Percentiles rank a stretch among this genome's conserved stretches.
phyloP scores from a whole-genome alignment of 2,797 vertebrate genomes.

The Pristis pectinata region DNA sequence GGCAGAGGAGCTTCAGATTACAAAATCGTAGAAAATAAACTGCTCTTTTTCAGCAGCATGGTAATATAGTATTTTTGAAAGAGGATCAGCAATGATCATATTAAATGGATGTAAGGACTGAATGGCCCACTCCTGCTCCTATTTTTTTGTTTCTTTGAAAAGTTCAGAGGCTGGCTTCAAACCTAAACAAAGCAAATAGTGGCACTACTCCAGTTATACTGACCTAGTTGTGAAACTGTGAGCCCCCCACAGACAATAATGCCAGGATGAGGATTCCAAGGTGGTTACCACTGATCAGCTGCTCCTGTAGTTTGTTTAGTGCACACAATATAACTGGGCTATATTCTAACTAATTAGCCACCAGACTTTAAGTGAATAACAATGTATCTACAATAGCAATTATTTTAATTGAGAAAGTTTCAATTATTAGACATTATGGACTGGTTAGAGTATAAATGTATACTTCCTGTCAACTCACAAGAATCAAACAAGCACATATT shows the following conservation, averaged over 20 bases:
- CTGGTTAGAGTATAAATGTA: background rate
- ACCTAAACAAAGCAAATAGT: background rate
- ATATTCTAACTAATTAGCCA: background rate
- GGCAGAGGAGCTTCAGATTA: background rate
- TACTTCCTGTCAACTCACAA: background rate
- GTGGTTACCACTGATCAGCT: background rate
- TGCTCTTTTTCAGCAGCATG: background rate
- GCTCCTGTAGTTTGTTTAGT: background rate
- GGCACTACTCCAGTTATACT: background rate
- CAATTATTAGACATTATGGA: background rate
- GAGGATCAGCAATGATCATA: no score
- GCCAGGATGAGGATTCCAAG: background rate
- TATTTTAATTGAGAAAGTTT: background rate
- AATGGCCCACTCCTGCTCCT: no score
- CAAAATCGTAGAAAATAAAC: background rate
- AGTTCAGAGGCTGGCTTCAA: background rate
- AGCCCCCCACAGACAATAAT: background rate
- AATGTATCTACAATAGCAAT: background rate
- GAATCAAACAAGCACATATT: background rate
- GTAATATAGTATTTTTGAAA: no score
- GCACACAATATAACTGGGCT: background rate
- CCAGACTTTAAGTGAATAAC: background rate
- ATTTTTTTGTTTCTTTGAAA: background rate
- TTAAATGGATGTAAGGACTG: no score
- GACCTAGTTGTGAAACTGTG: background rate